Evolutionary conservation across 2,888 invertebrate species (phyloP).

Genomic region (Stramonita haemastoma): DNA sequence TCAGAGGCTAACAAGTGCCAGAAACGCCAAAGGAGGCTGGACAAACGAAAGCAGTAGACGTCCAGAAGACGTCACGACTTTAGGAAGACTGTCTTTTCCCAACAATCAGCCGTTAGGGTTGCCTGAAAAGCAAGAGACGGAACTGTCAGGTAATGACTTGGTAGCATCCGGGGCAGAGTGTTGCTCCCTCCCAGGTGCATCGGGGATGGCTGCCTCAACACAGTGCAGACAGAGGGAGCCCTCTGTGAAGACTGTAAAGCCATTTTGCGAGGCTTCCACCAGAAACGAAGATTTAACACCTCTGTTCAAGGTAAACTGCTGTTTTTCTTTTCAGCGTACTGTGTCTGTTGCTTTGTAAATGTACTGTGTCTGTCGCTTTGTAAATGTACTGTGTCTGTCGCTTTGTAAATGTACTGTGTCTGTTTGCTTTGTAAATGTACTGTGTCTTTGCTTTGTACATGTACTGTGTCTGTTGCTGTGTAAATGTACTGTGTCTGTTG

Average conservation of each 20-base stretch:
- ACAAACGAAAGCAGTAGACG: not conserved
- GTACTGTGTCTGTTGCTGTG: not conserved
- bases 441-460: not conserved
- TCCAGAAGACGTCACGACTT: not conserved
- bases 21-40: not conserved
- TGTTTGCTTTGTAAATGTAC: too few relatives aligned
- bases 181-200: constrained; percentile 11
- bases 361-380: not conserved
- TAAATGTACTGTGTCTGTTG: not conserved
- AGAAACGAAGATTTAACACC: not conserved
- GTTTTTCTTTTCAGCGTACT: too few relatives aligned
- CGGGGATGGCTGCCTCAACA: not conserved
- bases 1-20: not conserved
- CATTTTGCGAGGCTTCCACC: constrained; percentile 9
- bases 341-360: not conserved
- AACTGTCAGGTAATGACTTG: not conserved
- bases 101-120: constrained; percentile 17
- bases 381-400: not conserved
- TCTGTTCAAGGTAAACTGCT: constrained; percentile 12
- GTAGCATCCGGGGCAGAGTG: constrained; percentile 29
- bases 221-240: not conserved
- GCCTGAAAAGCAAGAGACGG: constrained; percentile 36
- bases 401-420: too few relatives aligned
- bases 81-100: not conserved
- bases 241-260: constrained; percentile 24